phyloP scores from a whole-genome alignment of 2,888 invertebrate species.

The Bombyx huttoni region DNA sequence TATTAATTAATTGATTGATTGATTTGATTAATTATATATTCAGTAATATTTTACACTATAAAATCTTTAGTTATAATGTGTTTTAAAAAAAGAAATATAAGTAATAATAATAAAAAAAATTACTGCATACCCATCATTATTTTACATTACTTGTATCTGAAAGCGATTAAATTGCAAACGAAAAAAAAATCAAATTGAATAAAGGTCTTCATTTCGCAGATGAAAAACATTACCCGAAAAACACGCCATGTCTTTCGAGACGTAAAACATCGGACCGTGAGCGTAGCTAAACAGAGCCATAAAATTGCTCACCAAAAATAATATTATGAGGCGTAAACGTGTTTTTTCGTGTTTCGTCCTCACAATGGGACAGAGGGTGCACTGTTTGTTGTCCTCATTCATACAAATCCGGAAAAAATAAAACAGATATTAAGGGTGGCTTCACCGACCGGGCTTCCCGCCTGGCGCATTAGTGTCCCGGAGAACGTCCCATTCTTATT shows the following conservation, averaged over 20 bases:
- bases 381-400: slow-evolving; percentile 55
- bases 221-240: neutral
- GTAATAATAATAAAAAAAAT: too few species aligned
- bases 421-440: slow-evolving; percentile 60
- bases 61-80: too few species aligned
- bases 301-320: slow-evolving; percentile 52
- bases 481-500: slow-evolving; percentile 65
- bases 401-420: slow-evolving; percentile 70
- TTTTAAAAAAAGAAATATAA: too few species aligned
- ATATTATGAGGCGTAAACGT: slow-evolving; percentile 52
- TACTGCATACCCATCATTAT: too few species aligned
- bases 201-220: neutral
- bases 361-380: slow-evolving; percentile 39
- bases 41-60: too few species aligned
- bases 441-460: slow-evolving; percentile 48
- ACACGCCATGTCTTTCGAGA: slow-evolving; percentile 7
- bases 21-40: too few species aligned
- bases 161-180: too few species aligned
- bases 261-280: slow-evolving; percentile 22
- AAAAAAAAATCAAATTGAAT: too few species aligned
- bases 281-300: slow-evolving; percentile 50
- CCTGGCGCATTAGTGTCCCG: slow-evolving; percentile 64
- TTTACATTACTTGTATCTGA: too few species aligned
- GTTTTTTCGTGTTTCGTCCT: slow-evolving; percentile 37
- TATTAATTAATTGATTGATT: too few species aligned